Base-by-base conservation (phyloP, 1,140 invertebrate species). In the Pseudomyrmex gracilis region DNA sequence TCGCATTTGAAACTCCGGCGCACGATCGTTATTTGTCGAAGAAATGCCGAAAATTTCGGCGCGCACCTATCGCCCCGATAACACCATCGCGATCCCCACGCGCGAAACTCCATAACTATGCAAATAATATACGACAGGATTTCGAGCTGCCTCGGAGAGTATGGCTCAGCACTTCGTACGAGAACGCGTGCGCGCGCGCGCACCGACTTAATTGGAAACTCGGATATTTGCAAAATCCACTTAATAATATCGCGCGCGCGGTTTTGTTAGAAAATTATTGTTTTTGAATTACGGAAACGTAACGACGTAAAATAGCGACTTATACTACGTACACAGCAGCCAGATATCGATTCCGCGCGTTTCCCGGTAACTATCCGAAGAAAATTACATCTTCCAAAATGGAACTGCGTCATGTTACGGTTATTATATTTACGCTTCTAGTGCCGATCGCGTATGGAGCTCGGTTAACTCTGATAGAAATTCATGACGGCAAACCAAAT, bases 101-200 rank as follows among this genome's bases (percentile, higher is more conserved):
- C 20, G 53, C 64, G 76, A 57, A 78, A 78, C 64, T 78, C 76
- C 64, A 57, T 78, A 78, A 78, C 76, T 78, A 78, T 78, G 76
- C 76, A 70, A 78, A 78, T 78, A 78, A 78, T 78, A 78, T 78
- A 78, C 76, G 53, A 70, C 24, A 45, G 64, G 76, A 78, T 78
- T 78, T 70, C 76, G 51, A 51, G 58, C 13, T 55, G 34, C 74
- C 34, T 68, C 49, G 74, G 34, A 64, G 71, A 43, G 34, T 34
- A 34, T 47, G 57, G 58, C 71, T 61, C 15, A 13, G 20, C 12
- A 22, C 43, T n/a, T 15, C 12, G 73, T 34, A 58, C 73, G 45
- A 63, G 22, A 64, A 63, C 34, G 34, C 60, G 43, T 43, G 12
- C 34, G 7, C 34, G 51, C 34, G 34, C 60, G 43, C 53, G 12